Evolutionary conservation across 2,888 invertebrate genomes (phyloP), one percentile per base, ranked within the genome.

Genomic region (Melanostoma scalare): DNA sequence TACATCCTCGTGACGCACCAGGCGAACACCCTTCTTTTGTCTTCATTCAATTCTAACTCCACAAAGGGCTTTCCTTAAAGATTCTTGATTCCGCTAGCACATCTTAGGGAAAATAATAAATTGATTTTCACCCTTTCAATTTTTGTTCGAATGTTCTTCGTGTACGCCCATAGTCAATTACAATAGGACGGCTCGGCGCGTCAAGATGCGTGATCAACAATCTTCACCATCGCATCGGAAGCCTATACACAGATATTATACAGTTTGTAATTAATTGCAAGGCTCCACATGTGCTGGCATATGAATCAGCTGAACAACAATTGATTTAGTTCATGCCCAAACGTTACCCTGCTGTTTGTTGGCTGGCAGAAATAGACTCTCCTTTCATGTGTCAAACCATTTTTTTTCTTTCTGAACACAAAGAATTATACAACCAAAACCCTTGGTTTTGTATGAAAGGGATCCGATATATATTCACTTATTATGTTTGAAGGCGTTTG

Each of bases 241-340:
- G 20, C 20, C 20, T 20, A 20, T 20, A 20, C 20, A 20, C 20
- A 20, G 20, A 74, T 48, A 71, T 71, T 40, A 44, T 61, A 56
- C 69, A 79, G 79, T 61, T 74, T 69, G 79, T 75, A 79, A 78
- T 84, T 84, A 84, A 84, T 84, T 84, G 61, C 74, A 71, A 71
- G 60, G 50, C 84, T 67, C 71, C 65, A 65, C 79, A 75, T 84
- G 84, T 79, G 71, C 84, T 71, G 74, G 84, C 84, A 84, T 84
- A 84, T 74, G 84, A 79, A 84, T 79, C 79, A 84, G 74, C 44
- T 46, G 46, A 75, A 74, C 84, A 84, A 84, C 84, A 84, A 84
- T 78, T 84, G 79, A 84, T 79, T 78, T 71, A 46, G 65, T 75
- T 69, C 84, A 71, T 78, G n/a, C 46, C 44, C 20, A 42, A 67